These are phyloP conservation scores for Centropristis striata DNA, from an alignment of 2,113 vertebrate genomes.

Conservation along the genomic window DNA sequence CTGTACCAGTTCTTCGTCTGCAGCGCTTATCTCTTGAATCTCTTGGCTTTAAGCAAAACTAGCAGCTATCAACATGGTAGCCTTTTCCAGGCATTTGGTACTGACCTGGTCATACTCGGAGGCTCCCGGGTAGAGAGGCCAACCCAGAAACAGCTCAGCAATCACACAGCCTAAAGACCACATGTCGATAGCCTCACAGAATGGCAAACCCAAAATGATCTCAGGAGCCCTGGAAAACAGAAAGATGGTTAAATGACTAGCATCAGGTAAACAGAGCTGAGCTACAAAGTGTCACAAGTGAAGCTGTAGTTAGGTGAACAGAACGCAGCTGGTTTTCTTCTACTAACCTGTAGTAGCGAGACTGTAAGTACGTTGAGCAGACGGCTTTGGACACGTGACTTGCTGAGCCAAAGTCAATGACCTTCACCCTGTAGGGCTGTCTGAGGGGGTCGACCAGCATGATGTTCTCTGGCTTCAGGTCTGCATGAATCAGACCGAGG, in stretches of 20 bases:
- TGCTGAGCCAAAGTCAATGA: conserved; percentile 98
- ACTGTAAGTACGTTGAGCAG: conserved; percentile 97
- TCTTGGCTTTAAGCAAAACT: not conserved
- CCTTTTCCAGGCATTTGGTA: not conserved
- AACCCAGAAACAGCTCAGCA: conserved; percentile 97
- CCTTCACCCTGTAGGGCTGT: conserved; percentile 97
- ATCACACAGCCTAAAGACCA: conserved; percentile 99
- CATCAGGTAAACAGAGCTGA: not conserved
- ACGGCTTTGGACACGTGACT: conserved; percentile 97
- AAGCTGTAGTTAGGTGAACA: not conserved
- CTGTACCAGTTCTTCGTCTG: too few species aligned
- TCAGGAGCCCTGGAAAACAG: conserved; percentile 91
- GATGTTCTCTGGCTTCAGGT: conserved; percentile 98
- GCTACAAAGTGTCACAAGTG: not conserved
- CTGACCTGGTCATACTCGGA: conserved; percentile 99
- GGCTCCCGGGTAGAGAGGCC: conserved; percentile 98
- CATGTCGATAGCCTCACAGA: conserved; percentile 99
- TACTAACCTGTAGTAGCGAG: conserved; percentile 94
- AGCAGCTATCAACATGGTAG: not conserved
- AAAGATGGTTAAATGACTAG: not conserved
- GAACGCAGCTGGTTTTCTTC: not conserved
- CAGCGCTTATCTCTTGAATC: not conserved
- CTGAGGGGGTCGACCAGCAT: conserved; percentile 97
- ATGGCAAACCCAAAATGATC: conserved; percentile 96
- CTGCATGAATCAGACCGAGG: conserved; percentile 95